These are phyloP conservation scores for Gouania willdenowi DNA, from an alignment of 2,797 vertebrate genomes.

Conservation along the genomic window DNA sequence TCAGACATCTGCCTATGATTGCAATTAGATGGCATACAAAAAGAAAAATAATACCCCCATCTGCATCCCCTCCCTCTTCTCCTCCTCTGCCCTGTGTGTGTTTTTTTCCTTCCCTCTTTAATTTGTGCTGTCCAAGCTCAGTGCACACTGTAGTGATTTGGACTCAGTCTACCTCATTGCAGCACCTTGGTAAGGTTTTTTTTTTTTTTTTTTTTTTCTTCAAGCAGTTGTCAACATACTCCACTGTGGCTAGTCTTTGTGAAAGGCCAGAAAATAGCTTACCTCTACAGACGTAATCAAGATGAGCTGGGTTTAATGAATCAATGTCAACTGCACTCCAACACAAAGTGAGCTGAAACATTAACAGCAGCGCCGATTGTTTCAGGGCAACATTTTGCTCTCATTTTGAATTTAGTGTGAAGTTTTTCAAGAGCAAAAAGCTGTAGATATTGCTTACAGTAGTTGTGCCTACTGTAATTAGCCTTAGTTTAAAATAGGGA, in stretches of 20 bases:
- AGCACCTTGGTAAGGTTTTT: conserved; percentile 51
- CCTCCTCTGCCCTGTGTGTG: conserved; percentile 21
- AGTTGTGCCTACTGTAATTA: too few species aligned
- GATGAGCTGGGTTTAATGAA: conserved; percentile 66
- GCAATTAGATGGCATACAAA: conserved; percentile 99
- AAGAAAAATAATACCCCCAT: conserved; percentile 92
- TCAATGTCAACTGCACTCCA: conserved; percentile 62
- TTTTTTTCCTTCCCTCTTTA: conserved; percentile 59
- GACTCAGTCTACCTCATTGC: conserved; percentile 65
- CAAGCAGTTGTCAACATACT: conserved; percentile 66
- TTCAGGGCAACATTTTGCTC: conserved; percentile 12
- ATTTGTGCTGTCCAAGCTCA: conserved; percentile 70
- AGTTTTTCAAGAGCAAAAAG: conserved; percentile 18
- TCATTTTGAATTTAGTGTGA: conserved; percentile 6
- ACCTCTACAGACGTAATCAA: conserved; percentile 72
- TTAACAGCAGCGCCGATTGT: conserved; percentile 26
- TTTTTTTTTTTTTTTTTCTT: conserved; percentile 19
- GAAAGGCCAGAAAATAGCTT: conserved; percentile 70
- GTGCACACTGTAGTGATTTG: conserved; percentile 71
- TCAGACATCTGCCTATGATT: conserved; percentile 99
- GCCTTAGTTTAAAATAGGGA: too few species aligned
- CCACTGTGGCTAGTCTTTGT: conserved; percentile 64
- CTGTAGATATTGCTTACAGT: conserved; percentile 18
- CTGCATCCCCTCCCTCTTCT: conserved; percentile 77
- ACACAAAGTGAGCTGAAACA: conserved; percentile 39